Percentiles rank a stretch among this genome's conserved stretches.
phyloP scores from a whole-genome alignment of 2,797 vertebrate genomes.

The Chaetophractus vellerosus region DNA sequence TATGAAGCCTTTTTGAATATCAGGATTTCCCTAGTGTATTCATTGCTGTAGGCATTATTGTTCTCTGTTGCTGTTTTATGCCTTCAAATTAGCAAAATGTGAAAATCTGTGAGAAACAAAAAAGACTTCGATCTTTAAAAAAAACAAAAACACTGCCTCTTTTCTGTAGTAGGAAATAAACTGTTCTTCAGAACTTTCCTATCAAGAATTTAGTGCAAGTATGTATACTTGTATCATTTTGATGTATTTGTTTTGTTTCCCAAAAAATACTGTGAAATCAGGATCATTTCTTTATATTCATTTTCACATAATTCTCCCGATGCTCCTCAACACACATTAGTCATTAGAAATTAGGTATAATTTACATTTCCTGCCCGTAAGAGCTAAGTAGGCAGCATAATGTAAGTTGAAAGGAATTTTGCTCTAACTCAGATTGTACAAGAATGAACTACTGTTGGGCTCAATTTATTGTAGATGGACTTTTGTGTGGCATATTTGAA shows the following conservation, averaged over 20 bases:
- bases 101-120: constrained; percentile 90
- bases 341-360: constrained; percentile 94
- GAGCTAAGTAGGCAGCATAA: constrained; percentile 94
- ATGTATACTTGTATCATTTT: constrained; percentile 92
- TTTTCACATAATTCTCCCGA: constrained; percentile 87
- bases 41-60: constrained; percentile 93
- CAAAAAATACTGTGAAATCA: constrained; percentile 92
- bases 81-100: constrained; percentile 90
- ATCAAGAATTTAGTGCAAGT: constrained; percentile 92
- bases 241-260: constrained; percentile 93
- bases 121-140: constrained; percentile 92
- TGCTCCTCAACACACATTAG: constrained; percentile 94
- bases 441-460: constrained; percentile 70
- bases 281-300: constrained; percentile 92
- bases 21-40: constrained; percentile 93
- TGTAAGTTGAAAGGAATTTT: constrained; percentile 94
- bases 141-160: constrained; percentile 82
- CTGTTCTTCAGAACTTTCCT: constrained; percentile 91
- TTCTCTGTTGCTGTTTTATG: constrained; percentile 91
- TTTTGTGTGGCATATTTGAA: constrained; percentile 94
- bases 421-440: constrained; percentile 92
- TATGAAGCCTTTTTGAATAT: constrained; percentile 94
- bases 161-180: constrained; percentile 92
- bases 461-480: constrained; percentile 88
- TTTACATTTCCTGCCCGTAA: constrained; percentile 91